Conservation (phyloP, 2,888 invertebrate species). For the Dilophus febrilis region DNA sequence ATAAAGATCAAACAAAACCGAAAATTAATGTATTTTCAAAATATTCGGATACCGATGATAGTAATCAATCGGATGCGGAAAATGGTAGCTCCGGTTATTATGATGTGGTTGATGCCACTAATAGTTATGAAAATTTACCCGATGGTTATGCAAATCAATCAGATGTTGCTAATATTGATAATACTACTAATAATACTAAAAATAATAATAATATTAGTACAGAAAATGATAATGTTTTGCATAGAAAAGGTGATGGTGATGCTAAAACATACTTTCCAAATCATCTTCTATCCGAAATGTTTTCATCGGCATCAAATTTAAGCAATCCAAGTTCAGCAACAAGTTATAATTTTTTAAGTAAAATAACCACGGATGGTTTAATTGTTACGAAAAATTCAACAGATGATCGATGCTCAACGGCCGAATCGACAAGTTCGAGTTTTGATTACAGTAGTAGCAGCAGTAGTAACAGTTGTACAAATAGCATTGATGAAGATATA, state of each 20-base stretch:
- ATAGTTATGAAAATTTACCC: slow-evolving; percentile 25
- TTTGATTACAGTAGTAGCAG: slow-evolving; percentile 8
- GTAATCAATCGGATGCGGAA: slow-evolving; percentile 42
- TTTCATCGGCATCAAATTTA: slow-evolving; percentile 25
- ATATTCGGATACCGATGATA: slow-evolving; percentile 39
- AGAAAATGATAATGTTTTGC: too few species aligned
- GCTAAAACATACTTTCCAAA: slow-evolving; percentile 16
- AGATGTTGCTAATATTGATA: slow-evolving; percentile 10
- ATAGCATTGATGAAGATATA: slow-evolving; percentile 27
- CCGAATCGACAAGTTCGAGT: slow-evolving; percentile 28
- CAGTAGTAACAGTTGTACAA: slow-evolving; percentile 13
- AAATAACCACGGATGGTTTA: slow-evolving; percentile 29
- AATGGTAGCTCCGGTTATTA: slow-evolving; percentile 27
- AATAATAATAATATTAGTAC: background rate
- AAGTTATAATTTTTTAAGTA: slow-evolving; percentile 26
- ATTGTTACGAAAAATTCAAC: slow-evolving; percentile 29
- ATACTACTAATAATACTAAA: slow-evolving; percentile 1
- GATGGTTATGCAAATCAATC: slow-evolving; percentile 16
- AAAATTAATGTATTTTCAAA: slow-evolving; percentile 44
- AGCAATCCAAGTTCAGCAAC: slow-evolving; percentile 12
- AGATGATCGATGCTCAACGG: slow-evolving; percentile 27
- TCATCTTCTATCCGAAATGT: slow-evolving; percentile 29
- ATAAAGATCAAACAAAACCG: slow-evolving; percentile 46
- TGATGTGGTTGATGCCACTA: slow-evolving; percentile 27
- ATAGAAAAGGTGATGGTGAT: too few species aligned